A percentile compares a stretch with the other conserved stretches of the same genome.
These are phyloP conservation scores for Ascaphus truei DNA, from an alignment of 2,113 vertebrate species.

Conservation along the genomic window DNA sequence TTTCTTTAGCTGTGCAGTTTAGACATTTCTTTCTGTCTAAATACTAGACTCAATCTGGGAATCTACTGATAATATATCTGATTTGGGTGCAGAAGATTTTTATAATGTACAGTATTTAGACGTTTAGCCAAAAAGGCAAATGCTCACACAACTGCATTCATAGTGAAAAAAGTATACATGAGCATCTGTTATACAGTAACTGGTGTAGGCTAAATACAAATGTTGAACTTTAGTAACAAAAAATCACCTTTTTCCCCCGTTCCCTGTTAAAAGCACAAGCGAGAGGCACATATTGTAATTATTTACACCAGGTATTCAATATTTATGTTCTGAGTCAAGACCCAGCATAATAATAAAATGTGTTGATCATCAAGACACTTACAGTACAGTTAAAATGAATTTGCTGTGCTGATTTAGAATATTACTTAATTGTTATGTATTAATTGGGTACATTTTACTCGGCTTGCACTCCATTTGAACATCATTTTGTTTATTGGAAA, in stretches of 20 bases:
- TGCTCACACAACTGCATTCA: not conserved
- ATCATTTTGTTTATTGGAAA: constrained; percentile 22
- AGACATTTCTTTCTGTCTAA: constrained; percentile 5
- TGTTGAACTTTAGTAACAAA: constrained; percentile 6
- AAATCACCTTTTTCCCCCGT: constrained; percentile 15
- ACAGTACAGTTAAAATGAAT: constrained; percentile 16
- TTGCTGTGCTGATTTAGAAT: constrained; percentile 10
- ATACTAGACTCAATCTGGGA: no score
- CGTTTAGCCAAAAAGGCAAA: no score
- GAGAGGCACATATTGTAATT: constrained; percentile 25
- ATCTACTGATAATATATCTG: no score
- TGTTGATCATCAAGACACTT: constrained; percentile 35
- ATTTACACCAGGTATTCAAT: constrained; percentile 26
- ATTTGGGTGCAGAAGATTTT: no score
- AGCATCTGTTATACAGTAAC: no score
- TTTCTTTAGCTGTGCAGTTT: not conserved
- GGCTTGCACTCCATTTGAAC: constrained; percentile 13
- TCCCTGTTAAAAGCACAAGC: constrained; percentile 16
- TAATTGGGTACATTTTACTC: constrained; percentile 29
- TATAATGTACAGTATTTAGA: no score
- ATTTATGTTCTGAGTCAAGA: constrained; percentile 21
- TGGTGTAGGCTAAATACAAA: not conserved
- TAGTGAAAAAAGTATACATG: not conserved
- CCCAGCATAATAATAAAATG: constrained; percentile 17
- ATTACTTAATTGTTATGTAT: constrained; percentile 17